These are phyloP conservation scores for Oceanodroma leucorhoa DNA, from an alignment of 2,797 vertebrate genomes.

Conservation along the genomic window DNA sequence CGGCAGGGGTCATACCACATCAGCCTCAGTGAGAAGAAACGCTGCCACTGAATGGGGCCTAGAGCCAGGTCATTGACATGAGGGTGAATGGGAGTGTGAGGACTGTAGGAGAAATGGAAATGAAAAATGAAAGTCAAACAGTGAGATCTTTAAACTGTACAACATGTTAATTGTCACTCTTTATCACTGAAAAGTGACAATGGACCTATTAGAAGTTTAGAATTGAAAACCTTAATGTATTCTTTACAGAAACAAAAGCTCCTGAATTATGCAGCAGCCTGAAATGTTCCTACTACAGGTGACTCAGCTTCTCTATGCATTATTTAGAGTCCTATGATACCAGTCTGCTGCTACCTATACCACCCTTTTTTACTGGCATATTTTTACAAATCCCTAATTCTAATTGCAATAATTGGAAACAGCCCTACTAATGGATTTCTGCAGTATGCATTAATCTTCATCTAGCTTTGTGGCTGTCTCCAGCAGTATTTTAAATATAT, in stretches of 20 bases:
- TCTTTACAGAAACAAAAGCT: conserved; percentile 3
- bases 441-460: background rate
- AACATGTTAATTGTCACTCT: background rate
- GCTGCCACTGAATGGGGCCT: background rate
- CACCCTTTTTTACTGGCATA: background rate
- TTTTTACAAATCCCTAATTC: background rate
- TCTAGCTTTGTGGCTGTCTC: background rate
- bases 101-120: background rate
- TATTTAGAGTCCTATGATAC: background rate
- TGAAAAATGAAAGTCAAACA: background rate
- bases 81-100: background rate
- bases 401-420: background rate
- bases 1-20: fast-evolving
- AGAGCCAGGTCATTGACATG: background rate
- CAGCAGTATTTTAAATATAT: background rate
- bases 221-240: background rate
- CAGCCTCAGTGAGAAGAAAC: background rate
- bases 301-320: conserved; percentile 21
- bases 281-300: conserved; percentile 10
- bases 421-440: background rate
- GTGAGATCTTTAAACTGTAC: background rate
- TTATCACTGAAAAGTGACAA: background rate
- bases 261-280: conserved; percentile 6
- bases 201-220: background rate
- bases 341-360: background rate